Evolutionary conservation across 2,797 vertebrate genomes (phyloP).

Genomic region (Carcharodon carcharias): DNA sequence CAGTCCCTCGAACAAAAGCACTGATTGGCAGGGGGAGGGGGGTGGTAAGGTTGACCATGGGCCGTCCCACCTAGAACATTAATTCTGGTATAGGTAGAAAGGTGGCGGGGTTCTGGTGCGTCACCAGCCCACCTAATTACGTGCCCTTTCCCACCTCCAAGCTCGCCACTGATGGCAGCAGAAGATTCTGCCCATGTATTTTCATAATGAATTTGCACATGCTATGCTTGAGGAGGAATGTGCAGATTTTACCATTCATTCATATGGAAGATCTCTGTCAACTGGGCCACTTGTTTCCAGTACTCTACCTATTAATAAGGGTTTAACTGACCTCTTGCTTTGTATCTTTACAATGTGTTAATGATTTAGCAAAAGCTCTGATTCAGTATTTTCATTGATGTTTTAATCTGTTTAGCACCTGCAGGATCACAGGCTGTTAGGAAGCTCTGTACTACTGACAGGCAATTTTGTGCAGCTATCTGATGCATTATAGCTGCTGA

Average conservation of each 20-base stretch:
- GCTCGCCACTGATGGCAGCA: too few relatives aligned
- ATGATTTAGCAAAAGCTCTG: slow-evolving; percentile 28
- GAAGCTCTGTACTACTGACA: neutral
- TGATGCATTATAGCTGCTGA: neutral
- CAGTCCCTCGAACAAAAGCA: too few relatives aligned
- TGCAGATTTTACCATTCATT: neutral
- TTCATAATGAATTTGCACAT: neutral
- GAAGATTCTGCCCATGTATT: neutral
- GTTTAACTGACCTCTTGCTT: slow-evolving; percentile 12
- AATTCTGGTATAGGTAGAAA: too few relatives aligned
- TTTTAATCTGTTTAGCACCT: slow-evolving; percentile 30
- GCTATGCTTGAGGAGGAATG: neutral
- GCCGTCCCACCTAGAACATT: too few relatives aligned
- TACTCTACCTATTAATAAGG: neutral
- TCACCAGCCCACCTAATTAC: too few relatives aligned
- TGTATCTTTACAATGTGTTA: neutral
- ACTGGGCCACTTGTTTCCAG: neutral
- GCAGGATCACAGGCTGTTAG: neutral
- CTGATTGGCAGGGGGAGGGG: too few relatives aligned
- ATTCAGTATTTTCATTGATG: slow-evolving; percentile 30
- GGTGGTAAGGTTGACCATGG: too few relatives aligned
- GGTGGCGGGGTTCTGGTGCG: too few relatives aligned
- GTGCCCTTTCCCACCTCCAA: too few relatives aligned
- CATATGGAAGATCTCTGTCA: neutral
- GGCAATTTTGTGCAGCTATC: neutral